Percentiles rank a stretch among this genome's conserved stretches.
These are phyloP conservation scores for Spicauda simplicius DNA, from an alignment of 2,888 invertebrate genomes.

Conservation along the genomic window DNA sequence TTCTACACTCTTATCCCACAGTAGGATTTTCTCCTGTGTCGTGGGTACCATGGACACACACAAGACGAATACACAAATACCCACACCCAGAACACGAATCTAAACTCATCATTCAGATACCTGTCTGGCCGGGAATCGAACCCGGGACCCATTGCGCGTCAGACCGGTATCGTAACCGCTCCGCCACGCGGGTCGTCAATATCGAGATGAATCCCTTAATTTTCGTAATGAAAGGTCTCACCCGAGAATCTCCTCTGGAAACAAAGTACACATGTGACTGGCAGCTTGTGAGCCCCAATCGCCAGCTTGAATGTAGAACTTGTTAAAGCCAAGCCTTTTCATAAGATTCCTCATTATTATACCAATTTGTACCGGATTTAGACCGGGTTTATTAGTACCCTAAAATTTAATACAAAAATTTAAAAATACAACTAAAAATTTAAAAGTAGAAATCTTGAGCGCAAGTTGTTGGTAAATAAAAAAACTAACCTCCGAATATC, in stretches of 20 bases:
- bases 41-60: too few species aligned
- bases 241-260: constrained; percentile 84
- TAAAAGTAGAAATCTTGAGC: too few species aligned
- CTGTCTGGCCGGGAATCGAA: too few species aligned
- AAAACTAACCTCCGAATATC: constrained; percentile 85
- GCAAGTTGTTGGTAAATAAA: too few species aligned
- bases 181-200: too few species aligned
- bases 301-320: constrained; percentile 90
- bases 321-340: constrained; percentile 86
- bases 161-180: too few species aligned
- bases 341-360: constrained; percentile 89
- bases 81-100: too few species aligned
- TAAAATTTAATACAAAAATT: constrained; percentile 50
- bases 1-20: too few species aligned
- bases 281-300: constrained; percentile 91
- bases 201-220: neutral
- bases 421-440: neutral
- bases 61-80: too few species aligned
- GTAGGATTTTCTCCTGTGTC: too few species aligned
- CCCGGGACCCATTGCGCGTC: too few species aligned
- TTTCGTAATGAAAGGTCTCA: constrained; percentile 46
- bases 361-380: constrained; percentile 84
- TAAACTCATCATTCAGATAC: too few species aligned
- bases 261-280: constrained; percentile 85
- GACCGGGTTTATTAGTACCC: constrained; percentile 85